These are phyloP conservation scores for Orthonyx spaldingii DNA, from an alignment of 2,113 vertebrate genomes.

Conservation along the genomic window DNA sequence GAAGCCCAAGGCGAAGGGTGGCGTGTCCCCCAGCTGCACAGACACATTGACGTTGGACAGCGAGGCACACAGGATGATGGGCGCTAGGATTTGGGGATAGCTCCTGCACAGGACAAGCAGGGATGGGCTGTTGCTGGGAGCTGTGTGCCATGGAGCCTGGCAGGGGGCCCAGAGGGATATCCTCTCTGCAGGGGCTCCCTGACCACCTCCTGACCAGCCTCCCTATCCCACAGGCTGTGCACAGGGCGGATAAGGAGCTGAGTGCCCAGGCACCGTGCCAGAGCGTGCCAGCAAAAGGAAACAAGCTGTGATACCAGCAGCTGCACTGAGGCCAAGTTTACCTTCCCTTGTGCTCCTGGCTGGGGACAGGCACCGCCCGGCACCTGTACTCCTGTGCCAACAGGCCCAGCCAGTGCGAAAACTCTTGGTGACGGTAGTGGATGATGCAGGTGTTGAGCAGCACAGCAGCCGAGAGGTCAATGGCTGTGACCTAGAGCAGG, in stretches of 20 bases:
- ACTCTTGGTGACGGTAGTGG: slow-evolving; percentile 97
- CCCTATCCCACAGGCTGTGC: neutral
- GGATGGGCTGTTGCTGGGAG: neutral
- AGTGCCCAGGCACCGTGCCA: neutral
- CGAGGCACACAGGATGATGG: slow-evolving; percentile 83
- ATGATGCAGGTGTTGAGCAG: slow-evolving; percentile 91
- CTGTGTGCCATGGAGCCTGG: neutral
- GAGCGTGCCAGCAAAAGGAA: neutral
- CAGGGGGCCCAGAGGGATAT: neutral
- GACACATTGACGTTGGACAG: slow-evolving; percentile 91
- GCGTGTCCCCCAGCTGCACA: slow-evolving; percentile 89
- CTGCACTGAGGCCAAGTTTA: neutral
- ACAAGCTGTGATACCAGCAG: neutral
- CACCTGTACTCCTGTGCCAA: slow-evolving; percentile 79
- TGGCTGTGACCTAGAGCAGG: slow-evolving; percentile 83
- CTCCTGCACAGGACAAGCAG: slow-evolving; percentile 59
- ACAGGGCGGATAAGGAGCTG: neutral
- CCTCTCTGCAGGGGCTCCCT: neutral
- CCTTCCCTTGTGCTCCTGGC: slow-evolving; percentile 61
- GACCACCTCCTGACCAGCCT: neutral
- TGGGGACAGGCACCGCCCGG: slow-evolving; percentile 9
- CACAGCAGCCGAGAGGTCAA: slow-evolving; percentile 83
- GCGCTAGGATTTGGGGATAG: slow-evolving; percentile 85
- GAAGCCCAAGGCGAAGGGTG: slow-evolving; percentile 92
- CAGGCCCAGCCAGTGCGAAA: slow-evolving; percentile 88